phyloP scores from a whole-genome alignment of 2,888 invertebrate genomes.

The Metellina segmentata region DNA sequence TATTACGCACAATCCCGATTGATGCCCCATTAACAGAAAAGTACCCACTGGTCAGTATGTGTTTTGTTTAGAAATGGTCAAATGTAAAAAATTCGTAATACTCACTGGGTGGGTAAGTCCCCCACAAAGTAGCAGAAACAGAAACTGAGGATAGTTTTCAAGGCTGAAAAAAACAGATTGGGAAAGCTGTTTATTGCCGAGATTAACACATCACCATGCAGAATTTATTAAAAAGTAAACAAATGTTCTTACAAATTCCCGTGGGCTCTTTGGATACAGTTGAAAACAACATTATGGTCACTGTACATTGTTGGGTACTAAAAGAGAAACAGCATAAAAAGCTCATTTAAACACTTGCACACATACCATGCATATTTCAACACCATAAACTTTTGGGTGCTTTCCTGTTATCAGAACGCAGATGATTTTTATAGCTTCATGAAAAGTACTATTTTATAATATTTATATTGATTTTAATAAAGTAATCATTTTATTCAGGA shows the following conservation, averaged over 20 bases:
- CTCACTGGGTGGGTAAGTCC: constrained; percentile 66
- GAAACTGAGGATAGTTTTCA: constrained; percentile 73
- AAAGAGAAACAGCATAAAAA: constrained; percentile 31
- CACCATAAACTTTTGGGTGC: too few relatives aligned
- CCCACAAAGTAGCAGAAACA: constrained; percentile 59
- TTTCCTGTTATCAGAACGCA: too few relatives aligned
- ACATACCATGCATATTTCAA: too few relatives aligned
- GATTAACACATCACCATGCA: background rate
- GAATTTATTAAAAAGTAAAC: background rate
- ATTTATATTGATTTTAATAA: too few relatives aligned
- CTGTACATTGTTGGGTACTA: constrained; percentile 82
- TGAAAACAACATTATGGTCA: constrained; percentile 81
- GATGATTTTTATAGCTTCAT: too few relatives aligned
- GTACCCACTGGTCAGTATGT: constrained; percentile 5
- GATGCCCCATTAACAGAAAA: background rate
- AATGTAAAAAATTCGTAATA: background rate
- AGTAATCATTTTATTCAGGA: too few relatives aligned
- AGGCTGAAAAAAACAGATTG: constrained; percentile 44
- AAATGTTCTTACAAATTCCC: constrained; percentile 82
- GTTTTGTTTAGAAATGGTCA: background rate
- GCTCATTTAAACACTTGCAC: too few relatives aligned
- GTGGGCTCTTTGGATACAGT: constrained; percentile 83
- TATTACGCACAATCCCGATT: background rate
- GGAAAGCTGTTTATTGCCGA: background rate
- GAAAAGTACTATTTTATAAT: too few relatives aligned